Evolutionary conservation across 2,113 vertebrate genomes (phyloP), one percentile per base, ranked within the genome.

Genomic region (Fregetta grallaria): DNA sequence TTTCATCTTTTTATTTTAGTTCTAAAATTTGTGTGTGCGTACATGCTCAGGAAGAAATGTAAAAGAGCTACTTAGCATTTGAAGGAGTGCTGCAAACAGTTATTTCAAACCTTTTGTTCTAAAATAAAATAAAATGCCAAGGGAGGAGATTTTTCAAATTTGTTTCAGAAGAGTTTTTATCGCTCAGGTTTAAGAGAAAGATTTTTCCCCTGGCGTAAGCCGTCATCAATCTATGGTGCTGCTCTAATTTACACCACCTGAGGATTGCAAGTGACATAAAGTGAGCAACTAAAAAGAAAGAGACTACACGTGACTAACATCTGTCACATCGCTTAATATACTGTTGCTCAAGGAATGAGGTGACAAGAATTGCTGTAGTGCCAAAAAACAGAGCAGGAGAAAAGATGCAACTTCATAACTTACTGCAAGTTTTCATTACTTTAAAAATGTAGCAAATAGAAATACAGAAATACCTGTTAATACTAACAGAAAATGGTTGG

Each of bases 51-150:
- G 79, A 83, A 96, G 26, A 84, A 94, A 95, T 38, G 47, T 94
- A 90, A 94, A 97, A 89, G 93, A 96, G 20, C 38, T 86, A 93
- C 20, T 90, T 96, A 94, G 70, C 84, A 96, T 97, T 96, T 94
- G 59, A 94, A 97, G 93, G 88, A 65, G 83, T 68, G 85, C 22
- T 88, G 40, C 80, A 96, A 96, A 97, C 96, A 97, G 73, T 80
- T 96, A 84, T 95, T 97, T 84, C 86, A 94, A 96, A 53, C 7
- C 36, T 91, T 97, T 97, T 96, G 81, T 97, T 97, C 92, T 97
- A 94, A 96, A 94, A 97, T 92, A 88, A 96, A 95, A 92, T 80
- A 81, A 92, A 73, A 96, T 94, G 61, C 36, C 72, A 94, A 85
- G 61, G 56, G 75, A 95, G 68, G 59, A 70, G 59, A 67, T 49